Base-by-base conservation (phyloP, 2,113 vertebrate genomes). In the Phaethornis superciliosus region DNA sequence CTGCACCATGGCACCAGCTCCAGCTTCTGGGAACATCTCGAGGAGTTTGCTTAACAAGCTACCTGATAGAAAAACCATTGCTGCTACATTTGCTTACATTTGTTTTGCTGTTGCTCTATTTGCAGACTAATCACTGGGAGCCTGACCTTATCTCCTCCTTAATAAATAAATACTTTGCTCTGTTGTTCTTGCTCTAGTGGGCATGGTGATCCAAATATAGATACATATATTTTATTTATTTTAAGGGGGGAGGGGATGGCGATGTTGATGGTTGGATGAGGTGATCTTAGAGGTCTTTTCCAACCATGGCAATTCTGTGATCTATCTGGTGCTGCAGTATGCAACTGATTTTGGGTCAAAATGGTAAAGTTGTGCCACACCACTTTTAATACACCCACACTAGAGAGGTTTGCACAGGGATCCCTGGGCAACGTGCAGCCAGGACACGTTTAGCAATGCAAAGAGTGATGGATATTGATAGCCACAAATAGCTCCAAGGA, bases 151-250 rank as follows among this genome's bases (percentile, higher is more conserved):
- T 55, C 67, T 80, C 67, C 49, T 47, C 42, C 62, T 85, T 81
- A 51, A 92, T 65, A 86, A 94, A 94, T 85, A 90, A 83, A 90
- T 83, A 77, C 56, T 90, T 88, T 86, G 40, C 70, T 79, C 58
- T 93, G 37, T 67, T 83, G 85, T 62, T 88, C 75, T 65, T 65
- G 40, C 40, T 40, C 40, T 40, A 12, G 40, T 40, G 40, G 11
- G 40, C 40, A 40, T 40, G 40, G 40, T 40, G 40, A 40, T 40
- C 40, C 40, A 40, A 40, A 40, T 40, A 40, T 40, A 40, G 40
- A 40, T 12, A 40, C 40, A 12, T 40, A 40, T 40, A 40, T 40
- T 40, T 40, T 40, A 11, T 40, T 40, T 40, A 40, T 40, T 40
- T 40, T 12, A 40, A 12, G 40, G 40, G 40, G 40, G 40, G 40